Conservation (phyloP, 2,888 invertebrate species). For the Dryobota labecula region DNA sequence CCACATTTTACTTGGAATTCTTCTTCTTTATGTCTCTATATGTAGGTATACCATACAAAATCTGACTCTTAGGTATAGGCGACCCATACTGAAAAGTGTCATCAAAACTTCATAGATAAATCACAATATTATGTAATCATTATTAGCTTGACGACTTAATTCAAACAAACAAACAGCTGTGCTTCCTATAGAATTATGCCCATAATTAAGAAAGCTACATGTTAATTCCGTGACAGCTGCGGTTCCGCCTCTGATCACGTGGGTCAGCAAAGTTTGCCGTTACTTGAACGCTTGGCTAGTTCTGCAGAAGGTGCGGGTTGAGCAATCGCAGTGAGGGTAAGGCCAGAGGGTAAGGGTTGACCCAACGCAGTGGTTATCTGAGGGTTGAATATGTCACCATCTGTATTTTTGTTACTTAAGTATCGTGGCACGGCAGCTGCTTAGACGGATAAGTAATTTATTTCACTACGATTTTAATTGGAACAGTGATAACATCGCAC, state of each 20-base stretch:
- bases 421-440: background rate
- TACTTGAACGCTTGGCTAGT: conserved; percentile 69
- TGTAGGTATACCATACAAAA: background rate
- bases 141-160: background rate
- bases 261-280: conserved; percentile 67
- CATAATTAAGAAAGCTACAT: conserved; percentile 44
- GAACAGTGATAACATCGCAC: background rate
- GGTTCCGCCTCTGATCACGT: conserved; percentile 57
- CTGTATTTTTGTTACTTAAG: background rate
- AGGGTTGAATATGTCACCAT: conserved; percentile 40
- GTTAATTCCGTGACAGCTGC: conserved; percentile 56
- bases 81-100: background rate
- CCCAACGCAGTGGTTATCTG: conserved; percentile 13
- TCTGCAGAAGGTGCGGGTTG: conserved; percentile 68
- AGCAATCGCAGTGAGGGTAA: conserved; percentile 10
- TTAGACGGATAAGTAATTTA: background rate
- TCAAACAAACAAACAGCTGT: conserved; percentile 31
- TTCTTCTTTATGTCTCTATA: no score
- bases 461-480: background rate
- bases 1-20: background rate
- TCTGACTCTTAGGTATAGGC: background rate
- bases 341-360: conserved; percentile 69
- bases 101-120: background rate
- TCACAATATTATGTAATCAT: background rate
- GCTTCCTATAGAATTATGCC: conserved; percentile 31